phyloP scores from a whole-genome alignment of 2,797 vertebrate species.

The Anniella stebbinsi region DNA sequence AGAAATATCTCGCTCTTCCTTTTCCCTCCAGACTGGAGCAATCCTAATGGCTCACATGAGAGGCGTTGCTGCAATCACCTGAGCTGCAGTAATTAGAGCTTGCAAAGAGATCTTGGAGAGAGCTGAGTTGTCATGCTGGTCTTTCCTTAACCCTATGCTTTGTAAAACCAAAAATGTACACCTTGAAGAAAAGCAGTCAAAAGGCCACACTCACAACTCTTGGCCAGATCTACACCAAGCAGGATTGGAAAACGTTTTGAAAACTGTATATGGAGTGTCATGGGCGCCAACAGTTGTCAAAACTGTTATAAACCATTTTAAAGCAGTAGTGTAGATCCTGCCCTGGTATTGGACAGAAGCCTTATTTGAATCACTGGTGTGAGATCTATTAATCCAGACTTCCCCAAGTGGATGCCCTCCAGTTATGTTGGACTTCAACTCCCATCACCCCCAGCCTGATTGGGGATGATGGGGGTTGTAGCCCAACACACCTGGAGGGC shows the following conservation, averaged over 20 bases:
- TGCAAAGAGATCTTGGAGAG: background rate
- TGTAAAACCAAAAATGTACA: background rate
- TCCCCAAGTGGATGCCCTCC: background rate
- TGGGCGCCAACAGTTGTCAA: too few species aligned
- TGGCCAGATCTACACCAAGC: too few species aligned
- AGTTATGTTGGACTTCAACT: background rate
- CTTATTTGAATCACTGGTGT: background rate
- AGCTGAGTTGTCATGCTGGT: background rate
- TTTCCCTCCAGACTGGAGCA: background rate
- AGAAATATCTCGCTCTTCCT: background rate
- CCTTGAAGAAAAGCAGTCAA: background rate
- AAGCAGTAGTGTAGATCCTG: too few species aligned
- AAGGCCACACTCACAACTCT: background rate
- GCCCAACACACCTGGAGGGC: too few species aligned
- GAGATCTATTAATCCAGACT: background rate
- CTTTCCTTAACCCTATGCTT: background rate
- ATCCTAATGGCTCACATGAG: constrained; percentile 3
- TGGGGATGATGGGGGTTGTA: too few species aligned
- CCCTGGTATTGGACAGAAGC: too few species aligned
- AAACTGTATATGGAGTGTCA: too few species aligned
- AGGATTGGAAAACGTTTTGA: too few species aligned
- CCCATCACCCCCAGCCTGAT: too few species aligned
- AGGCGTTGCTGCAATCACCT: constrained; percentile 15
- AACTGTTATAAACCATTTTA: too few species aligned
- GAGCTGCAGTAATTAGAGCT: constrained; percentile 19